Conservation (phyloP, 2,113 vertebrate genomes). For the Syrrhaptes paradoxus region DNA sequence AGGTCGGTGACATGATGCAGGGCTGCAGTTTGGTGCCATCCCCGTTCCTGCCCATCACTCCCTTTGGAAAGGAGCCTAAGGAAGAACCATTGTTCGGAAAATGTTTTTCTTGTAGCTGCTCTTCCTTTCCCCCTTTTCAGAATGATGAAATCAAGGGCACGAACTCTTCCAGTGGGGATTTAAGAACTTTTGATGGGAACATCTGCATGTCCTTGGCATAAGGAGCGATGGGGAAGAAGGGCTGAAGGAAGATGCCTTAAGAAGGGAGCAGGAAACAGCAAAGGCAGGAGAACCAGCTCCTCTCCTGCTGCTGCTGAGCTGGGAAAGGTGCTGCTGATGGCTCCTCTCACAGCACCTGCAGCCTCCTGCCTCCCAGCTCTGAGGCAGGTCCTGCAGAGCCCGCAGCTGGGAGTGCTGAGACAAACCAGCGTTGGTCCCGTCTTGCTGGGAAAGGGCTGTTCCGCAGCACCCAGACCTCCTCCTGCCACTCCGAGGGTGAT, state of each 20-base stretch:
- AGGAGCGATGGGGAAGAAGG: background rate
- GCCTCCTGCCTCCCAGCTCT: background rate
- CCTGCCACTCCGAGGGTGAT: background rate
- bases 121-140: background rate
- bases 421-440: rapidly evolving
- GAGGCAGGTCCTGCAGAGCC: background rate
- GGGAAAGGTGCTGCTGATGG: background rate
- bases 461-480: background rate
- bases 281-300: background rate
- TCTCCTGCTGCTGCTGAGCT: background rate
- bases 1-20: rapidly evolving
- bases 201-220: background rate
- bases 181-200: background rate
- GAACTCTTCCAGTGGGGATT: background rate
- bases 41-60: background rate
- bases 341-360: background rate
- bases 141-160: slow-evolving; percentile 12
- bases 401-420: background rate
- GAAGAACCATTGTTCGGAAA: rapidly evolving
- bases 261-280: background rate
- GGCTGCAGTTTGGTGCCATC: background rate
- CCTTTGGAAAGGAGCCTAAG: rapidly evolving
- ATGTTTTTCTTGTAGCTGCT: background rate
- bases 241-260: background rate
- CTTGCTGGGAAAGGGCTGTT: background rate